Percentiles rank a stretch among this genome's conserved stretches.
Conservation (phyloP, 2,888 invertebrate species). For the Idaea biselata region DNA sequence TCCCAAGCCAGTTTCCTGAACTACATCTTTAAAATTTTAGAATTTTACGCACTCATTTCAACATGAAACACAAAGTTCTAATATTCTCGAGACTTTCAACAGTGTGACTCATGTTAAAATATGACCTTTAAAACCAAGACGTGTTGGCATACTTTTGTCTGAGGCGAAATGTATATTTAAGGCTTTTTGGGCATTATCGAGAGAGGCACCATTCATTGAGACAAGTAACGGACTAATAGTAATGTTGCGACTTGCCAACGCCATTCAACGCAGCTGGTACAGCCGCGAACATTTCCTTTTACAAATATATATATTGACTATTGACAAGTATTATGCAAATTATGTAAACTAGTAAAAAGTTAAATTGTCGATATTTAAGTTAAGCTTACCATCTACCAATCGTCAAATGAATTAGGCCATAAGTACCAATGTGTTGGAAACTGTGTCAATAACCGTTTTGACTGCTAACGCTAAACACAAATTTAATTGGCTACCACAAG, state of each 20-base stretch:
- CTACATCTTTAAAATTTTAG: conserved; percentile 51
- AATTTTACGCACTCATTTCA: conserved; percentile 53
- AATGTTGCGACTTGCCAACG: conserved; percentile 67
- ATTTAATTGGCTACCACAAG: not conserved
- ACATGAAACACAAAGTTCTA: conserved; percentile 53
- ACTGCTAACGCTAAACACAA: conserved; percentile 4
- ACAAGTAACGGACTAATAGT: conserved; percentile 77
- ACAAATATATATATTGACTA: not conserved
- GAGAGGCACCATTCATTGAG: conserved; percentile 74
- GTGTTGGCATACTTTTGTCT: conserved; percentile 42
- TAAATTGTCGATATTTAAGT: not conserved
- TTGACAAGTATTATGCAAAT: too few relatives aligned
- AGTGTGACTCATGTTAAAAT: conserved; percentile 24
- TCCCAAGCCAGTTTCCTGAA: conserved; percentile 50
- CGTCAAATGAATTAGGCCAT: not conserved
- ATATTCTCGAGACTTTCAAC: conserved; percentile 39
- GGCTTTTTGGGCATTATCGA: conserved; percentile 55
- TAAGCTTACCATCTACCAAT: not conserved
- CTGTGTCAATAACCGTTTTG: conserved; percentile 1
- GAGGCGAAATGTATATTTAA: conserved; percentile 40
- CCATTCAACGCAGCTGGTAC: conserved; percentile 70
- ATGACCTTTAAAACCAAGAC: conserved; percentile 37
- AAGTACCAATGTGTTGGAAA: conserved; percentile 8
- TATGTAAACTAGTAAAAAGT: not conserved
- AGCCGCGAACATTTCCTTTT: conserved; percentile 31